Base-by-base conservation (phyloP, 2,888 invertebrate genomes). In the Eupithecia vulgata region DNA sequence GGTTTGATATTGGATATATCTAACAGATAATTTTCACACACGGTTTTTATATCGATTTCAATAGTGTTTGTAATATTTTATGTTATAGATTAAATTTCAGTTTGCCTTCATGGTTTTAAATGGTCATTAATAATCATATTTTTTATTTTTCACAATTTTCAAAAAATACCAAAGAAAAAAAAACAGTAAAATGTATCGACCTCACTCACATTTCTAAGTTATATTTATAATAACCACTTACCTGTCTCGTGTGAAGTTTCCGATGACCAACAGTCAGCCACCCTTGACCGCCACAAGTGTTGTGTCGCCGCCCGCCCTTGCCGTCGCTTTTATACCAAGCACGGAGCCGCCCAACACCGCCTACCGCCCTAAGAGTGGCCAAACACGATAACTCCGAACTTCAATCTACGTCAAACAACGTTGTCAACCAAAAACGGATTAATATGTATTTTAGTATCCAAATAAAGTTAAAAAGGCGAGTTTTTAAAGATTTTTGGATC, bases 261-360 rank as follows among this genome's bases (percentile, higher is more conserved):
- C 69, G 68, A 61, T 37, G 72, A 73, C 78, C 71, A 64, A 78
- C 80, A 70, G 75, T 82, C 83, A 81, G 85, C 80, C 82, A 79
- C 80, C 81, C 82, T 79, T 81, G 80, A 80, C 79, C 79, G 84
- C 93, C 93, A 94, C 94, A 94, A 94, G 93, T 93, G 93, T 88
- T 92, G 88, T 90, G 91, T 87, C 88, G 88, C 85, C 86, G 86
- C 82, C 87, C 88, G 91, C 88, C 88, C 85, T 80, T 82, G 81
- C 83, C 70, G 75, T 76, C 81, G 83, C 91, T 94, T 94, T 90
- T 95, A 95, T 95, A 94, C 72, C 68, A 67, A 72, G 70, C 72
- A 72, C 71, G 83, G 81, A 83, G 86, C 87, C 84, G 87, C 82
- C 88, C 85, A 84, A 82, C 82, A 84, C 89, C 92, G 89, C 94